Percentiles rank a stretch among this genome's conserved stretches.
Evolutionary conservation across 2,113 vertebrate species (phyloP).

Genomic region (Corythornis madagascariensis): DNA sequence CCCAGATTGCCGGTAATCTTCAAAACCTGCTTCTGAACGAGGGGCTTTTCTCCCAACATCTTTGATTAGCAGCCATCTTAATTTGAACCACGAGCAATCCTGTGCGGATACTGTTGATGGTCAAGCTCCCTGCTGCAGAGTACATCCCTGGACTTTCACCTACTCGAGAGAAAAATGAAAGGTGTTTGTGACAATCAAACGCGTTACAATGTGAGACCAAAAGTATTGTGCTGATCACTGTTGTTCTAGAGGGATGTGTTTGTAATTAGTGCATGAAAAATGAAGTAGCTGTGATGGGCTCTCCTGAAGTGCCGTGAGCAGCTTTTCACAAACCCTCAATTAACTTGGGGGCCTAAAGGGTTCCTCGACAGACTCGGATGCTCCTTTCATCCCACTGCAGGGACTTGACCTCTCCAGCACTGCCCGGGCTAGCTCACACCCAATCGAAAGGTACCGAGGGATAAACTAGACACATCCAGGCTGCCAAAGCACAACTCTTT

Average conservation of each 20-base stretch:
- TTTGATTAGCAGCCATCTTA: neutral
- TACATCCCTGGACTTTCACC: neutral
- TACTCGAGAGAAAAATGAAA: neutral
- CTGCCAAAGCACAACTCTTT: too few relatives aligned
- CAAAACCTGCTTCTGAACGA: neutral
- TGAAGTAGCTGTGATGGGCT: neutral
- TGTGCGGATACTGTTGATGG: rapidly evolving
- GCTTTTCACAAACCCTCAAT: neutral
- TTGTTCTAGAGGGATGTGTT: conserved; percentile 2
- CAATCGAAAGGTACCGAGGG: rapidly evolving
- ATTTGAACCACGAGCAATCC: neutral
- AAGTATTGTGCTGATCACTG: neutral
- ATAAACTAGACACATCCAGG: neutral
- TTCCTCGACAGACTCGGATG: neutral
- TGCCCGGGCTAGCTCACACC: rapidly evolving
- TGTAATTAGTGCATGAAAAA: conserved; percentile 7
- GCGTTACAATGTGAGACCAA: neutral
- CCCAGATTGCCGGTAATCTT: rapidly evolving
- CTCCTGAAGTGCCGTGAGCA: neutral
- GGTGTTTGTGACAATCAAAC: neutral
- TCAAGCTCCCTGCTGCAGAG: neutral
- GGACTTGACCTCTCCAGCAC: neutral
- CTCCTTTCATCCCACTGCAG: neutral
- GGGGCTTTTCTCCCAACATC: neutral
- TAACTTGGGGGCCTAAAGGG: neutral